phyloP scores from a whole-genome alignment of 2,113 vertebrate genomes.

The Varanus komodoensis region DNA sequence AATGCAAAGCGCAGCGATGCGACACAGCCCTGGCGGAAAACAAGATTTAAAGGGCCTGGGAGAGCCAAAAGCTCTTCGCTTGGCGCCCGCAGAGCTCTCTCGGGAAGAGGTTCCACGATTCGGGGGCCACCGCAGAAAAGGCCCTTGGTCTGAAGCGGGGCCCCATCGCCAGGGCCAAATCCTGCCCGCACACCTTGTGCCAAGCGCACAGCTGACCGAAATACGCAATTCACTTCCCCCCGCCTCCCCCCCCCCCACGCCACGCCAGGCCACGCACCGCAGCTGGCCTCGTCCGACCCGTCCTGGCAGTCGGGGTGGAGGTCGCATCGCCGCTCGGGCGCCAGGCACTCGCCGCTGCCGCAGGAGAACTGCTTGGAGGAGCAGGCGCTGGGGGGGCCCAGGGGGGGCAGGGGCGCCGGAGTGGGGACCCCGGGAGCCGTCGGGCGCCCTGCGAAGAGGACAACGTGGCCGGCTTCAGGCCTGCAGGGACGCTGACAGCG shows the following conservation, averaged over 20 bases:
- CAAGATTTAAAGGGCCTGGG: no score
- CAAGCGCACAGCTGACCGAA: neutral
- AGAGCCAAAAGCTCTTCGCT: no score
- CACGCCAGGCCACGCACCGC: conserved; percentile 81
- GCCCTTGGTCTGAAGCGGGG: neutral
- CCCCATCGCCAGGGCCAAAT: neutral
- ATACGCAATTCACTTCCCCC: rapidly evolving
- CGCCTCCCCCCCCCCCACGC: no score
- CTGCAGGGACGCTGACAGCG: no score
- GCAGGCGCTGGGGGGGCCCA: conserved; percentile 66
- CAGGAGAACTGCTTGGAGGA: conserved; percentile 85
- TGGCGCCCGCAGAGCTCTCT: no score
- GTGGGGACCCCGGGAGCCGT: conserved; percentile 48
- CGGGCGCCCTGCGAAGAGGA: conserved; percentile 47
- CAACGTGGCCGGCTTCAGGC: rapidly evolving
- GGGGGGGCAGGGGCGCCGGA: conserved; percentile 34
- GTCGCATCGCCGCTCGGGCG: conserved; percentile 80
- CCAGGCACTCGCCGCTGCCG: conserved; percentile 85
- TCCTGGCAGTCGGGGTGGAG: conserved; percentile 83
- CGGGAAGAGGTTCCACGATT: no score
- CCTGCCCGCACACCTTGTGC: neutral
- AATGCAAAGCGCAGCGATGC: no score
- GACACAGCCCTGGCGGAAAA: no score
- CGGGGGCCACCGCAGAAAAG: neutral
- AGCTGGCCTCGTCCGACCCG: conserved; percentile 84